Base-by-base conservation (phyloP, 2,888 invertebrate genomes). In the Hyposoter dolosus region DNA sequence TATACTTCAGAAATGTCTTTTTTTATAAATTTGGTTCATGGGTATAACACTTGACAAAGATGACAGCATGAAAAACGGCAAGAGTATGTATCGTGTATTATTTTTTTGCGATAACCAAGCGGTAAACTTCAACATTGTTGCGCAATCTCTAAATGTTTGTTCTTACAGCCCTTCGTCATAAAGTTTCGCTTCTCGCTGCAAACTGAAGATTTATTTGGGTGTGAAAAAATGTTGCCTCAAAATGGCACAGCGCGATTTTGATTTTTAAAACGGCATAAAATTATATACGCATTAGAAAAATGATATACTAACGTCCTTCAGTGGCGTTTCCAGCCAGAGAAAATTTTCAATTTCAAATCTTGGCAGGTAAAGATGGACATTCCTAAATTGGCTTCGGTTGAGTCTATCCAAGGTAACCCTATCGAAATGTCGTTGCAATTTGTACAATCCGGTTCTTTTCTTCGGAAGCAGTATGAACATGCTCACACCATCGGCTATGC, bases 281-380 rank as follows among this genome's bases (percentile, higher is more conserved):
- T 19, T 53, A n/a, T 53, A 7, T 19, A 7, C 19, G 9, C 4
- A 53, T 53, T 9, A 10, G 23, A 23, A 10, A 56, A 17, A 23
- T 23, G 23, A 56, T 9, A 23, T 56, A 56, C 56, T 56, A 10
- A 56, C 56, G 56, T 23, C 23, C 3, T 23, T n/a, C 23, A 56
- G 56, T 23, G 56, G 56, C 23, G 23, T 23, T 56, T 56, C 56
- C 9, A 56, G 56, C 56, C 56, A 56, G 3, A 56, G 3, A 23
- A 56, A 56, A 56, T 56, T 56, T 56, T 56, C 56, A 56, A 56
- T 5, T 10, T 56, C 56, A 23, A 56, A 56, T 56, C n/a, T 56
- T 23, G 56, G 56, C 56, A 56, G 23, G 23, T 23, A 56, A 6
- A 56, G 56, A 56, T 56, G 56, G 3, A 56, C 56, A 4, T 56